phyloP scores from a whole-genome alignment of 2,113 vertebrate genomes.

The Micromys minutus region DNA sequence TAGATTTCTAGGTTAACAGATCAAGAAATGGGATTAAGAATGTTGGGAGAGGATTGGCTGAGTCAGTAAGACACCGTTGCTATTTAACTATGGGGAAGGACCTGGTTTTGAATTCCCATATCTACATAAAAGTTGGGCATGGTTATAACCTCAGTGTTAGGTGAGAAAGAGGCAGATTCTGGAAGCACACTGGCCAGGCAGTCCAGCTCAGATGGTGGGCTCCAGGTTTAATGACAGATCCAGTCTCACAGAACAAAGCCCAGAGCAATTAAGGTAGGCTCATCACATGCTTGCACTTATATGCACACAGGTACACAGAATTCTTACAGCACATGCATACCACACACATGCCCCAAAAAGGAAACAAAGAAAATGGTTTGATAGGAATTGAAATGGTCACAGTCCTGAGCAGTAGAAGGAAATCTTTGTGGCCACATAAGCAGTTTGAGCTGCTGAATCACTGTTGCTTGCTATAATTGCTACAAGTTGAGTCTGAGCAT shows the following conservation, averaged over 20 bases:
- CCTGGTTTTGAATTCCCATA: neutral
- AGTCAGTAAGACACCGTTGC: neutral
- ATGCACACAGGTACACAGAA: neutral
- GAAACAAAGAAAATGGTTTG: neutral
- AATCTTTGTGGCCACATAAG: neutral
- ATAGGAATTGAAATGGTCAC: neutral
- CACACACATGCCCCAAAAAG: neutral
- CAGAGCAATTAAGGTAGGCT: neutral
- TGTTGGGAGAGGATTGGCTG: neutral
- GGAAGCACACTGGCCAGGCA: neutral
- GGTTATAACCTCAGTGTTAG: neutral
- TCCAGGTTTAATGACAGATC: neutral
- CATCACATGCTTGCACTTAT: neutral
- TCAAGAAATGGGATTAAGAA: neutral
- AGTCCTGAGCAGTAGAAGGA: neutral
- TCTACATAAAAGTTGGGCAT: too few species aligned
- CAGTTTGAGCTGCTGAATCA: neutral
- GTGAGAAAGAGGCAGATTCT: too few species aligned
- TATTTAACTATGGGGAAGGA: neutral
- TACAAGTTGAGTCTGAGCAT: neutral
- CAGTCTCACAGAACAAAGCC: neutral
- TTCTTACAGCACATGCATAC: neutral
- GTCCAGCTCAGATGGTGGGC: neutral
- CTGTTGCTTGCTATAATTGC: neutral
- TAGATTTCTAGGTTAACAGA: neutral